phyloP scores from a whole-genome alignment of 2,888 invertebrate species.

The Mayetiola destructor region DNA sequence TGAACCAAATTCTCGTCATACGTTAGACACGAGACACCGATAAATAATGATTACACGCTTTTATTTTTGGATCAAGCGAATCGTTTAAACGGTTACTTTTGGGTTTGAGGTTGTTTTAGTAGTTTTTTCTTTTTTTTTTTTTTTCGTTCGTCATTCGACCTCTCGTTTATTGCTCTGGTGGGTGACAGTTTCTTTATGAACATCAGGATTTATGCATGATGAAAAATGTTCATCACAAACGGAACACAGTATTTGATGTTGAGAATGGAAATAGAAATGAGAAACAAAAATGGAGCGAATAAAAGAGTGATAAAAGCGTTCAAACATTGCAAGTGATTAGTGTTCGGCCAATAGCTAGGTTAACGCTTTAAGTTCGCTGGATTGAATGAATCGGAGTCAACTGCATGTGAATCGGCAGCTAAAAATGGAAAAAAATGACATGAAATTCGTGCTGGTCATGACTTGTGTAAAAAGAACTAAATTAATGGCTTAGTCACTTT shows the following conservation, averaged over 20 bases:
- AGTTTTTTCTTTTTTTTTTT: too few species aligned
- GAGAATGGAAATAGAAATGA: too few species aligned
- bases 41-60: conserved; percentile 10
- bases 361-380: neutral
- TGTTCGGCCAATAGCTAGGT: neutral
- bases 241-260: too few species aligned
- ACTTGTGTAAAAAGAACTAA: neutral
- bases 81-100: too few species aligned
- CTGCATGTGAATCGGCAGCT: neutral
- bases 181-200: too few species aligned
- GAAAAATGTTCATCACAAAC: too few species aligned
- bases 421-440: neutral
- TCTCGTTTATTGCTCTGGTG: too few species aligned
- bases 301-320: neutral
- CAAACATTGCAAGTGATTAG: conserved; percentile 4
- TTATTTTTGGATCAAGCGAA: conserved; percentile 9
- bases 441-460: too few species aligned
- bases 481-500: conserved; percentile 9
- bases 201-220: too few species aligned
- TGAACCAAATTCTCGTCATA: neutral
- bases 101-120: too few species aligned
- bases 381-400: conserved; percentile 3
- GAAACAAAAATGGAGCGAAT: neutral
- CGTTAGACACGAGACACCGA: conserved; percentile 4
- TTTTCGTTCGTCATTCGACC: too few species aligned